Conservation (phyloP, 1,140 invertebrate species). For the Bilobella aurantiaca region DNA sequence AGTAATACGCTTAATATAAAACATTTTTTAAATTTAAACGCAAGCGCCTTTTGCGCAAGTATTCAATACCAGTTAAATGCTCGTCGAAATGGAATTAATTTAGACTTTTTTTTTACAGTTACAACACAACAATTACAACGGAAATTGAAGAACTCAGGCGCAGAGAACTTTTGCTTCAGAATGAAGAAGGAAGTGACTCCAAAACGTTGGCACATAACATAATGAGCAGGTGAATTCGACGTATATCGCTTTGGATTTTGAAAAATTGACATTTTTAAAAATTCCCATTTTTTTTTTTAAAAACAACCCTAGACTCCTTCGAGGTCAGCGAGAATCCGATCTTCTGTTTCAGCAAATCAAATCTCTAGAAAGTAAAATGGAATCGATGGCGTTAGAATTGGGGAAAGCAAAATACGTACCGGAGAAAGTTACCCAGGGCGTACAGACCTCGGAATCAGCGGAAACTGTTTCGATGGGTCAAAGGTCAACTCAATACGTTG, state of each 20-base stretch:
- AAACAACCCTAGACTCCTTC: neutral
- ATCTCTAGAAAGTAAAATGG: neutral
- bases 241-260: too few species aligned
- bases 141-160: constrained; percentile 48
- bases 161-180: neutral
- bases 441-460: neutral
- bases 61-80: too few species aligned
- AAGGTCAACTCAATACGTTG: neutral
- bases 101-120: too few species aligned
- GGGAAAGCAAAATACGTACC: neutral
- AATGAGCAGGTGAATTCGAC: neutral
- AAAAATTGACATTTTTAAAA: neutral
- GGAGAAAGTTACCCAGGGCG: neutral
- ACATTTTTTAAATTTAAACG: too few species aligned
- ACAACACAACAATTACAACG: neutral
- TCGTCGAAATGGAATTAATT: too few species aligned
- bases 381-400: neutral
- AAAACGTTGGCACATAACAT: neutral
- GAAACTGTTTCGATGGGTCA: neutral
- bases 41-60: too few species aligned
- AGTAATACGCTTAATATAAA: too few species aligned
- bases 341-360: neutral
- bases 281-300: neutral
- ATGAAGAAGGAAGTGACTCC: neutral
- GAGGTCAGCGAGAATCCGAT: neutral